phyloP scores from a whole-genome alignment of 2,113 vertebrate genomes.

The Platysternon megacephalum region DNA sequence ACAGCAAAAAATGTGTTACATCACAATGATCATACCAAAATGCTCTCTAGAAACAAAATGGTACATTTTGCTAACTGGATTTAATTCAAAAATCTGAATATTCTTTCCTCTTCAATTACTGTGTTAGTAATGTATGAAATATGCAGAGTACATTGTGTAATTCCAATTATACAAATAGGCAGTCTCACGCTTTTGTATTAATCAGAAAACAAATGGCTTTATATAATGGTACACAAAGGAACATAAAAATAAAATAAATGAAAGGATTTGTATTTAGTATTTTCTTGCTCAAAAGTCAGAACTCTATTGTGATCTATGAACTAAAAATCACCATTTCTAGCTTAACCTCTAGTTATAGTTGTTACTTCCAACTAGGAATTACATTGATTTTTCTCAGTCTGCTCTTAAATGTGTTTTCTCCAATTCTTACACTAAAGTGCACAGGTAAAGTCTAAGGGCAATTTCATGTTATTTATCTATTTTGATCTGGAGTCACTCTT shows the following conservation, averaged over 20 bases:
- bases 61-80: not conserved
- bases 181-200: not conserved
- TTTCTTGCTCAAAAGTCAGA: not conserved
- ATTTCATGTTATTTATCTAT: not conserved
- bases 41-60: not conserved
- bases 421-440: not conserved
- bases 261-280: not conserved
- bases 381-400: not conserved
- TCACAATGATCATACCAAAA: not conserved
- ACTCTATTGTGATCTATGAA: not conserved
- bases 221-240: not conserved
- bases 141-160: not conserved
- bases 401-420: not conserved
- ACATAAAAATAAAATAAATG: not conserved
- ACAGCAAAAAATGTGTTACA: not conserved
- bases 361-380: not conserved
- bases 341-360: not conserved
- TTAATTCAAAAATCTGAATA: not conserved
- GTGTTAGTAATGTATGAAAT: not conserved
- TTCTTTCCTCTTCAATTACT: not conserved
- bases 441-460: not conserved
- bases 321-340: not conserved
- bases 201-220: not conserved
- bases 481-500: not conserved
- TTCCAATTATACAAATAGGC: not conserved